A percentile compares a stretch with the other conserved stretches of the same genome.
These are phyloP conservation scores for Gymnogyps californianus DNA, from an alignment of 2,113 vertebrate genomes.

Conservation along the genomic window DNA sequence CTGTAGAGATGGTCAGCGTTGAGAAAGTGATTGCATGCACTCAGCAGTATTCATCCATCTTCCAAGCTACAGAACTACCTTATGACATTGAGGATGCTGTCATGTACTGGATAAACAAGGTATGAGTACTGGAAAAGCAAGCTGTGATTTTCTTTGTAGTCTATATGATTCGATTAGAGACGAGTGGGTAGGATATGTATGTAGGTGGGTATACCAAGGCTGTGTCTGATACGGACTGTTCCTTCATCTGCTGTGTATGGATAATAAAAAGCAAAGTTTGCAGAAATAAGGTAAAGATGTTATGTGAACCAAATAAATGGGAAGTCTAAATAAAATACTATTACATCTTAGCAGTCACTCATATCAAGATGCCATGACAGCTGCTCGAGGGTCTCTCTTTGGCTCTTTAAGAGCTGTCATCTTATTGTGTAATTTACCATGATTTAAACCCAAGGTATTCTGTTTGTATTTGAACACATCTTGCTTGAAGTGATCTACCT, in stretches of 20 bases:
- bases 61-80: slow-evolving; percentile 84
- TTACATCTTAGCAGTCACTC: not conserved
- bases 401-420: not conserved
- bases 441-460: not conserved
- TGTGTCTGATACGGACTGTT: not conserved
- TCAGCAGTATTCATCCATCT: slow-evolving; percentile 82
- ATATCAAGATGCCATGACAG: not conserved
- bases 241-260: not conserved
- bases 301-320: not conserved
- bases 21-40: slow-evolving; percentile 89
- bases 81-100: slow-evolving; percentile 93
- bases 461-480: not conserved
- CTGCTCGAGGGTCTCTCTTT: not conserved
- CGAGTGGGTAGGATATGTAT: not conserved
- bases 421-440: not conserved
- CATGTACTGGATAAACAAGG: slow-evolving; percentile 97
- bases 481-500: not conserved
- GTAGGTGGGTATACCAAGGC: not conserved
- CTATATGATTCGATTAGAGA: accelerated
- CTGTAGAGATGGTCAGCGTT: slow-evolving; percentile 88
- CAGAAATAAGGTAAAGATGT: not conserved
- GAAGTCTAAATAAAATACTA: not conserved
- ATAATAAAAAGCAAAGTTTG: not conserved
- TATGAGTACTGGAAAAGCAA: slow-evolving; percentile 39
- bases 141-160: not conserved